phyloP scores from a whole-genome alignment of 2,888 invertebrate species.

The Eristalis arbustorum region DNA sequence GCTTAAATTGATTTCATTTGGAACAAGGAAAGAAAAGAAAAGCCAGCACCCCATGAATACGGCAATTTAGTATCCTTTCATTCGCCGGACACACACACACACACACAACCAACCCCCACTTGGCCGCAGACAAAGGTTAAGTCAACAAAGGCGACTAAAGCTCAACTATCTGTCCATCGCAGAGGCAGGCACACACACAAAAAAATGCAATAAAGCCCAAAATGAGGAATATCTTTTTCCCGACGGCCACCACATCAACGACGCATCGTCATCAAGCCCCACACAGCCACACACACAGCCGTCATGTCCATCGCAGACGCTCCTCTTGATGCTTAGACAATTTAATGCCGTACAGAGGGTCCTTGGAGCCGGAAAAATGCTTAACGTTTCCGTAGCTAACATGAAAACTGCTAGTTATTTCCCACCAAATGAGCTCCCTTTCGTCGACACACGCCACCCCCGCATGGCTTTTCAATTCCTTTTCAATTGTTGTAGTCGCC shows the following conservation, averaged over 20 bases:
- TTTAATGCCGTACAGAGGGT: constrained; percentile 45
- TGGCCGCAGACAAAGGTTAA: constrained; percentile 7
- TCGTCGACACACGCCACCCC: constrained; percentile 1
- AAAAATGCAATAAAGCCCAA: constrained; percentile 46
- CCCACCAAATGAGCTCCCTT: constrained; percentile 65
- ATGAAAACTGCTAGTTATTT: constrained; percentile 63
- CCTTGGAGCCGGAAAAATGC: constrained; percentile 54
- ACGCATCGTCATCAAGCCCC: constrained; percentile 29
- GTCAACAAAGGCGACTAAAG: constrained; percentile 32
- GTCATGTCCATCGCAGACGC: constrained; percentile 18
- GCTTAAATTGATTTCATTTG: constrained; percentile 35
- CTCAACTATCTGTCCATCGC: constrained; percentile 16
- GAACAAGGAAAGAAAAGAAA: no score
- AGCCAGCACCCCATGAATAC: constrained; percentile 32
- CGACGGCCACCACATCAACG: not conserved
- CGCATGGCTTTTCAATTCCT: constrained; percentile 52
- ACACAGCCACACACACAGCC: not conserved
- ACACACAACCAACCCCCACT: no score
- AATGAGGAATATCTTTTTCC: constrained; percentile 53
- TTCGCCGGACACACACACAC: not conserved
- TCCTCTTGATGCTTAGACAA: constrained; percentile 52
- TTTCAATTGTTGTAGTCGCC: constrained; percentile 57
- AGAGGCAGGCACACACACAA: constrained; percentile 1
- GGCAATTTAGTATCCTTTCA: constrained; percentile 48
- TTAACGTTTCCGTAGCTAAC: constrained; percentile 42